Percentiles rank a stretch among this genome's conserved stretches.
phyloP scores from a whole-genome alignment of 2,113 vertebrate genomes.

The Loxodonta africana region DNA sequence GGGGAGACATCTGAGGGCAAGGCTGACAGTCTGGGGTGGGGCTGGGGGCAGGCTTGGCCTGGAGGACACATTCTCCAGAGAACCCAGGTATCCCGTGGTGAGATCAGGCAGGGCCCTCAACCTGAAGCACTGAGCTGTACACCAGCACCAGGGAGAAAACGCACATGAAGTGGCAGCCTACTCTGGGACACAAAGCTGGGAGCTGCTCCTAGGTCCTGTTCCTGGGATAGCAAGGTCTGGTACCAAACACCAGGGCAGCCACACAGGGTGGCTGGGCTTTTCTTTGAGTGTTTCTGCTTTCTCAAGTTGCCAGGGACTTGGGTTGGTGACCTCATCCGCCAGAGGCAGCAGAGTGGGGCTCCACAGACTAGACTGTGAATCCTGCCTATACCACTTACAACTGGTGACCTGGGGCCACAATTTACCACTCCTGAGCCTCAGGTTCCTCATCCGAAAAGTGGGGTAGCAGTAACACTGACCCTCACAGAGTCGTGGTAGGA shows the following conservation, averaged over 20 bases:
- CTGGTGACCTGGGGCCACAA: background rate
- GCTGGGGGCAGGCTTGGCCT: background rate
- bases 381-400: background rate
- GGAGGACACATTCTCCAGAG: background rate
- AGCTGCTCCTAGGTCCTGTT: background rate
- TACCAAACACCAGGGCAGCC: background rate
- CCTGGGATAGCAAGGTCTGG: background rate
- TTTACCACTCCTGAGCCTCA: background rate
- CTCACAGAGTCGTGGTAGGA: background rate
- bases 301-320: background rate
- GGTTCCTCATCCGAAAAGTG: background rate
- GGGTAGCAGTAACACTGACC: background rate
- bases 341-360: background rate
- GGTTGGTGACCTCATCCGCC: background rate
- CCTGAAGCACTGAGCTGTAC: background rate
- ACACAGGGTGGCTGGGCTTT: background rate
- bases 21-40: background rate
- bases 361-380: rapidly evolving
- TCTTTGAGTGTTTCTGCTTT: background rate
- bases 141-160: background rate
- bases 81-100: background rate
- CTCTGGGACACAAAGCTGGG: background rate
- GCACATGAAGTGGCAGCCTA: rapidly evolving
- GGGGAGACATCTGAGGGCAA: background rate
- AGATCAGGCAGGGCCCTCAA: background rate